Evolutionary conservation across 2,888 invertebrate genomes (phyloP), one percentile per base, ranked within the genome.

Genomic region (Mythimna ferrago): DNA sequence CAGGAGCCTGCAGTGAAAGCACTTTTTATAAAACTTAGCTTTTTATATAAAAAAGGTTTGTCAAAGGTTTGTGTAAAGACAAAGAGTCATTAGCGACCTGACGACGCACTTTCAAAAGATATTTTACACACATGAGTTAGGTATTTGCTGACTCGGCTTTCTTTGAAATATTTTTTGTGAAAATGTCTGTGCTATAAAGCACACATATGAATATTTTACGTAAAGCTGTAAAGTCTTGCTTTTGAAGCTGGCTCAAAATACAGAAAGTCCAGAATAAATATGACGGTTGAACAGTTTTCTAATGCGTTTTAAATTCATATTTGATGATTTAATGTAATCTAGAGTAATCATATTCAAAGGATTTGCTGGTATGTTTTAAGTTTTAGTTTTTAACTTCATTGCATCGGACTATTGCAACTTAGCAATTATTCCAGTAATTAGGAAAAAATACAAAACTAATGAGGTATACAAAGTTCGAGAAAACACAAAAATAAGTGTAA

Each of bases 31-130:
- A 5, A 14, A n/a, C 11, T 41, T 11, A 16, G 14, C 4, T 41
- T 57, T 66, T 68, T 5, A 14, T 41, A 10, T 2, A 38, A 53
- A 48, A 71, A 60, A n/a, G 60, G 35, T 61, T 44, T 6, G 57
- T 54, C 19, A 66, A 21, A 83, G 66, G 66, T 10, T 78, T 62
- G 41, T 41, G 73, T 79, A 58, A 78, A 64, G 41, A 57, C 65
- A 62, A 21, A 54, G 64, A 67, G 56, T 81, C 83, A 68, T 79
- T 80, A 73, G 14, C 41, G 66, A 48, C 35, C 32, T 79, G 83
- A 79, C 70, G 16, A 19, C 16, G 83, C 65, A 65, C 35, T 70
- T 70, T 66, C 38, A 35, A 6, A 54, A 66, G 3, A 63, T 32
- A 63, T 70, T 75, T 61, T 38, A 60, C 64, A 38, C 64, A 16